Evolutionary conservation across 2,888 invertebrate genomes (phyloP), one percentile per base, ranked within the genome.

Genomic region (Rotaria socialis): DNA sequence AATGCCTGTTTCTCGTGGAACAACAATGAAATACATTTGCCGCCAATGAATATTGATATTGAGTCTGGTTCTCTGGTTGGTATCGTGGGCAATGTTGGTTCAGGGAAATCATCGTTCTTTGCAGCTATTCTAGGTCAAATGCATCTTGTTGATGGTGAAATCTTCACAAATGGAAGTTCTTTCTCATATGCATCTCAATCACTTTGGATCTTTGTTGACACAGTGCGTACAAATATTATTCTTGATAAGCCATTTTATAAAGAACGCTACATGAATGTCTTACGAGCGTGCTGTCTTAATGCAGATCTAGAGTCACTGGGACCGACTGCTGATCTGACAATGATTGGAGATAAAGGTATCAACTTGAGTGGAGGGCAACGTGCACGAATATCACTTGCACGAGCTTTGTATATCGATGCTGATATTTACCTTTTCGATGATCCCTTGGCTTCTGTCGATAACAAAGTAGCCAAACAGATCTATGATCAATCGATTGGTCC

Each of bases 91-190:
- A 89, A 89, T 41, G 92, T 92, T 16, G 92, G 92, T 3, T 89
- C 91, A 60, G 92, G 93, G n/a, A 93, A 93, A 88, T 91, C 92
- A 4, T 96, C 96, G 75, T 93, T 97, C 52, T 92, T 97, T 58
- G 94, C 95, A 8, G 96, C 96, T 0, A 92, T 96, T 87, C 93
- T 96, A 8, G 94, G 96, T 89, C 96, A 97, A 93, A 96, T 96
- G 95, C 94, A 95, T 89, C 85, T 85, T 50, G 74, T 55, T 43
- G 14, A 52, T 3, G 86, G 86, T 27, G 50, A 47, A 16, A 86
- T 84, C 43, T 52, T 84, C 11, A 58, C 84, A n/a, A 56, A 90
- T 90, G 52, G 52, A 14, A 90, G 90, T 35, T 89, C 89, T 16
- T n/a, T n/a, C n/a, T 90, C 90, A 0, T 91, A 91, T 88, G 90